Percentiles rank a stretch among this genome's conserved stretches.
Conservation (phyloP, 2,888 invertebrate genomes). For the Seladonia tumulorum region DNA sequence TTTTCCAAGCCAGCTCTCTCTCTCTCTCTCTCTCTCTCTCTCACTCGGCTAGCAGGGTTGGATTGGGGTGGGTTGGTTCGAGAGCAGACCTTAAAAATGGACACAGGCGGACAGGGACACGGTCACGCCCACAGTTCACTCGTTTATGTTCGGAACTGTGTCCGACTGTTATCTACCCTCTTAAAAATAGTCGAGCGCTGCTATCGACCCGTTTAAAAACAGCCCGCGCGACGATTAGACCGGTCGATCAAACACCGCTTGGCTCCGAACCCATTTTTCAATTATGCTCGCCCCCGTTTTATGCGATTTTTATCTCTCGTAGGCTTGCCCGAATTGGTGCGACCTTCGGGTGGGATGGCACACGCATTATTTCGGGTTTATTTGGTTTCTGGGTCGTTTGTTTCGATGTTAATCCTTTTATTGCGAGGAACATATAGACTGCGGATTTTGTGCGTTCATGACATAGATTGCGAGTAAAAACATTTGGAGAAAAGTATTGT, state of each 20-base stretch:
- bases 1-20: slow-evolving; percentile 3
- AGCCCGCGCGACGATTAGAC: not conserved
- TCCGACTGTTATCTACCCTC: not conserved
- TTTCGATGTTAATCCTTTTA: not conserved
- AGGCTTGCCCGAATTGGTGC: not conserved
- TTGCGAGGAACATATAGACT: too few species aligned
- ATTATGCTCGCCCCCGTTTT: not conserved
- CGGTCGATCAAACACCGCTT: not conserved
- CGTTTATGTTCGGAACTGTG: slow-evolving; percentile 8
- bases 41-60: not conserved
- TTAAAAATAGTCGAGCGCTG: slow-evolving; percentile 20
- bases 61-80: not conserved
- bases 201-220: slow-evolving; percentile 7
- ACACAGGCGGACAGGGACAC: slow-evolving; percentile 11
- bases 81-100: slow-evolving; percentile 32
- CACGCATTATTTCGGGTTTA: not conserved
- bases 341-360: not conserved
- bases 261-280: not conserved
- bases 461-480: too few species aligned
- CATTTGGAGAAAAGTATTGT: too few species aligned
- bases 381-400: not conserved
- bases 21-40: not conserved
- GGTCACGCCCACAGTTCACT: not conserved
- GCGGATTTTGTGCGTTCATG: too few species aligned
- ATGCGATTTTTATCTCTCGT: not conserved